These are phyloP conservation scores for Anas platyrhynchos DNA, from an alignment of 2,113 vertebrate species.

Conservation along the genomic window DNA sequence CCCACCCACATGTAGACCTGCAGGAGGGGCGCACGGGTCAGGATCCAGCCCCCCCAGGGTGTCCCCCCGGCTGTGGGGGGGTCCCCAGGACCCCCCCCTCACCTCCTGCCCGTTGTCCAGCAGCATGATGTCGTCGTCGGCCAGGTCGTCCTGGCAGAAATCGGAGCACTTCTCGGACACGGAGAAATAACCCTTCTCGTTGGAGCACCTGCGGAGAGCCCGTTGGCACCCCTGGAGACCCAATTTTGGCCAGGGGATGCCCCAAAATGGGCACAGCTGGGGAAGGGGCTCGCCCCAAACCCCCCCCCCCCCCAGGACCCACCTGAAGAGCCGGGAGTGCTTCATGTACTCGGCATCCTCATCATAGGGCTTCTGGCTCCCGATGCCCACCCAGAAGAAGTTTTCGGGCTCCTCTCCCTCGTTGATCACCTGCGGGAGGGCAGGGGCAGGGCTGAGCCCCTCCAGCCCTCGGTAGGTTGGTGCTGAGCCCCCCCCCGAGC, in stretches of 20 bases:
- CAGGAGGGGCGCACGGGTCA: neutral
- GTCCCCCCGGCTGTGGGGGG: fast-evolving
- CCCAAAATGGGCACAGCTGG: neutral
- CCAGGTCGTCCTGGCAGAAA: constrained; percentile 97
- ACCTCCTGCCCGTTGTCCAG: constrained; percentile 96
- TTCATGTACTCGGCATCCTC: constrained; percentile 98
- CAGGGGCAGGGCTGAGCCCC: neutral
- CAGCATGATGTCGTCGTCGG: constrained; percentile 97
- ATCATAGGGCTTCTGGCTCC: constrained; percentile 91
- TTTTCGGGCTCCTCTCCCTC: constrained; percentile 98
- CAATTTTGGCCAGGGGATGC: neutral
- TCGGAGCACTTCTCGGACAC: constrained; percentile 98
- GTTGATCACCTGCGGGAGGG: constrained; percentile 86
- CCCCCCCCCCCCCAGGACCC: neutral
- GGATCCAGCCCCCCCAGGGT: too few relatives aligned
- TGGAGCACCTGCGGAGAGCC: constrained; percentile 86
- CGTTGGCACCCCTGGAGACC: neutral
- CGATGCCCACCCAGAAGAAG: constrained; percentile 99
- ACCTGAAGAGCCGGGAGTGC: constrained; percentile 94
- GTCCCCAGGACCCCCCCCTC: neutral
- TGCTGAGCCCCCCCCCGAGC: fast-evolving
- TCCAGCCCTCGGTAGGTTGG: neutral
- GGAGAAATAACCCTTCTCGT: constrained; percentile 96
- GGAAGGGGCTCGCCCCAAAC: neutral
- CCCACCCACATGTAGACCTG: constrained; percentile 99